phyloP scores from a whole-genome alignment of 2,113 vertebrate species.

The Arenaria interpres region DNA sequence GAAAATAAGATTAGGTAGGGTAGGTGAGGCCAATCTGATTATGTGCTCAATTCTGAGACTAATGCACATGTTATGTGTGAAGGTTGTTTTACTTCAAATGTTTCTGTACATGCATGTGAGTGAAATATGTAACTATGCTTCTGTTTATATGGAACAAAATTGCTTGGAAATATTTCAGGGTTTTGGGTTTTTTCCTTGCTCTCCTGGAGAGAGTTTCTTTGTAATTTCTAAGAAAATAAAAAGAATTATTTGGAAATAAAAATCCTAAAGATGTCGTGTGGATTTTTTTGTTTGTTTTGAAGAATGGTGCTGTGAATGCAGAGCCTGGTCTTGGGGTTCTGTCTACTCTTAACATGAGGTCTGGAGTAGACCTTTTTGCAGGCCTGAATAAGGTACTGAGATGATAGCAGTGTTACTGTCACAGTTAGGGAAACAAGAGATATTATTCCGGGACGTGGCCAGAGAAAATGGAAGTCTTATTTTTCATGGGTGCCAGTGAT shows the following conservation, averaged over 20 bases:
- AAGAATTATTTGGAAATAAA: background rate
- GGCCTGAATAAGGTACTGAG: background rate
- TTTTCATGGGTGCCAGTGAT: background rate
- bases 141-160: background rate
- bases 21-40: conserved; percentile 23
- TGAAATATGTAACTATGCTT: background rate
- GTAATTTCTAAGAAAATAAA: conserved; percentile 22
- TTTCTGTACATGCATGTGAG: conserved; percentile 14
- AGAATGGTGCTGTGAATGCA: background rate
- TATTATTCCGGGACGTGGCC: background rate
- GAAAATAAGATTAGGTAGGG: conserved; percentile 16
- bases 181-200: background rate
- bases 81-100: background rate
- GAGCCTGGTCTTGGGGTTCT: background rate
- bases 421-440: background rate
- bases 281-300: background rate
- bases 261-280: background rate
- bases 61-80: background rate
- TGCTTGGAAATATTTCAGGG: background rate
- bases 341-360: accelerated
- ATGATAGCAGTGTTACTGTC: background rate
- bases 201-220: conserved; percentile 34
- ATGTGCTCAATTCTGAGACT: conserved; percentile 11
- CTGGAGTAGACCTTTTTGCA: background rate
- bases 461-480: background rate